A percentile compares a stretch with the other conserved stretches of the same genome.
Evolutionary conservation across 2,797 vertebrate species (phyloP).

Genomic region (Rachycentron canadum): DNA sequence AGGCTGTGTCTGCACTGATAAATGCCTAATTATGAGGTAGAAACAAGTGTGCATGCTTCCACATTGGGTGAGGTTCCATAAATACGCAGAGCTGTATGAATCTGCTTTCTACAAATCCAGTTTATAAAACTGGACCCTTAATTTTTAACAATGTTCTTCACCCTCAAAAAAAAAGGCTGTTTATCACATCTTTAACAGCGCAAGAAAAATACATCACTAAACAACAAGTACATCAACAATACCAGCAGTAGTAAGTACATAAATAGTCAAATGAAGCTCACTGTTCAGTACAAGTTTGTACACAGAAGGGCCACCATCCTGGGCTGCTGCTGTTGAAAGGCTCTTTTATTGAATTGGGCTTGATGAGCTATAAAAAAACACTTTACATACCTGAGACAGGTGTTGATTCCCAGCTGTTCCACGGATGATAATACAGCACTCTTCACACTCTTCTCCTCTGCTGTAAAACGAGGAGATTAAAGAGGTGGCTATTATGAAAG

Average conservation of each 20-base stretch:
- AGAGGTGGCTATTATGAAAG: conserved; percentile 34
- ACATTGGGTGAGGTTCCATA: neutral
- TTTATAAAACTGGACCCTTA: neutral
- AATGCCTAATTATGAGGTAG: neutral
- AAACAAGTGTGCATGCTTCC: neutral
- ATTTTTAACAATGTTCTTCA: no score
- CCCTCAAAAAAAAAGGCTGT: no score
- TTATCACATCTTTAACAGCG: no score
- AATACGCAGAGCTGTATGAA: neutral
- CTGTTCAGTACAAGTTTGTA: conserved; percentile 10
- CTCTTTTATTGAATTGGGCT: conserved; percentile 18
- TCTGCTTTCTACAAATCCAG: neutral
- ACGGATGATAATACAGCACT: conserved; percentile 85
- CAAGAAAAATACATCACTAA: no score
- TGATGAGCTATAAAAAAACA: conserved; percentile 33
- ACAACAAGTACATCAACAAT: neutral
- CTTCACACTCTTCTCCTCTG: conserved; percentile 78
- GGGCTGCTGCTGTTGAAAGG: neutral
- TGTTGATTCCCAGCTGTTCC: conserved; percentile 90
- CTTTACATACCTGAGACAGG: conserved; percentile 88
- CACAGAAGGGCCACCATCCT: neutral
- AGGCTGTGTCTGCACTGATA: neutral
- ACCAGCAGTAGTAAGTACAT: neutral
- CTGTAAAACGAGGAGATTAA: conserved; percentile 79
- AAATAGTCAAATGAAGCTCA: neutral